Conservation (phyloP, 1,140 invertebrate genomes). For the Rhyzopertha dominica region DNA sequence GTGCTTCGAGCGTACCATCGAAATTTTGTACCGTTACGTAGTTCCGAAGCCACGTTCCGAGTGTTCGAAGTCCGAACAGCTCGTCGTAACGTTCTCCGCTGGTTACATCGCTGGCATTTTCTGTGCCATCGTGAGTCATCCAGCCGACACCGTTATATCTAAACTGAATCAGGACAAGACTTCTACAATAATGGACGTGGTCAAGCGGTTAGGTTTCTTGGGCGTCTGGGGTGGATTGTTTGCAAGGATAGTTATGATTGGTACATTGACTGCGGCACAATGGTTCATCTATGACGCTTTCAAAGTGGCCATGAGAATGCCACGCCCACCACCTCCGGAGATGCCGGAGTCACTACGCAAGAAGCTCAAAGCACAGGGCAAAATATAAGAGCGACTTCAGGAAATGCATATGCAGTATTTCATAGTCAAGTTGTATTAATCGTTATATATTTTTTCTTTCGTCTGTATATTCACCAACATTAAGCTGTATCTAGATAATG, state of each 20-base stretch:
- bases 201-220: conserved; percentile 52
- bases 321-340: conserved; percentile 94
- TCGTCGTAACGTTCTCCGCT: conserved; percentile 94
- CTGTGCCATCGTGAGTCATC: conserved; percentile 98
- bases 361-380: conserved; percentile 71
- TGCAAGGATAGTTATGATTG: conserved; percentile 99
- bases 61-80: conserved; percentile 90
- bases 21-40: conserved; percentile 83
- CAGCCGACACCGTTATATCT: conserved; percentile 97
- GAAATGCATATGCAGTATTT: too few relatives aligned
- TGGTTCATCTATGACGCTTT: conserved; percentile 99
- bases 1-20: conserved; percentile 97
- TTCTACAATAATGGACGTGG: conserved; percentile 69
- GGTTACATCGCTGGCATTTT: conserved; percentile 99
- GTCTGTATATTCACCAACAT: too few relatives aligned
- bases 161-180: conserved; percentile 96
- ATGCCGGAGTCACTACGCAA: conserved; percentile 95
- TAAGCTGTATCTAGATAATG: too few relatives aligned
- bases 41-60: conserved; percentile 73
- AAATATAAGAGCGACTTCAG: too few relatives aligned
- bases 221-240: conserved; percentile 95
- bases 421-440: too few relatives aligned
- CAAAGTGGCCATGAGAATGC: conserved; percentile 82
- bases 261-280: conserved; percentile 96
- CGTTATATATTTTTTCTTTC: too few relatives aligned